Evolutionary conservation across 2,888 invertebrate species (phyloP).

Genomic region (Cheilosia urbana): DNA sequence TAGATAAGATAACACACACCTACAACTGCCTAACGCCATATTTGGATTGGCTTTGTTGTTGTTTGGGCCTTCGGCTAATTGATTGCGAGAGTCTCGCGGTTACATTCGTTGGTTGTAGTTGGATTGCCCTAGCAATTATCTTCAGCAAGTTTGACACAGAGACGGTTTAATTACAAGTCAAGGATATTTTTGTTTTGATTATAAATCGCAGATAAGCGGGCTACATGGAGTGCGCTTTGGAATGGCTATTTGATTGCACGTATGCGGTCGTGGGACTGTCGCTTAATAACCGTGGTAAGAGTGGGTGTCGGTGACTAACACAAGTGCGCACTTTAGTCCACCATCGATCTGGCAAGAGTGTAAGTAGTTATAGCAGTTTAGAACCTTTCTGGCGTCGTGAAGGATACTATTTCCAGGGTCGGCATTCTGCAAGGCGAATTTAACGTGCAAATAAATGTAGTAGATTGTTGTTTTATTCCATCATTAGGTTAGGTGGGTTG

Average conservation of each 20-base stretch:
- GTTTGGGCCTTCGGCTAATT: not conserved
- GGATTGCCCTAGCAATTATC: not conserved
- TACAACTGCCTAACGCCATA: not conserved
- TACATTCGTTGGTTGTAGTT: slow-evolving; percentile 11
- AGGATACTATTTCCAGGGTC: too few species aligned
- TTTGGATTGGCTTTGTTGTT: not conserved
- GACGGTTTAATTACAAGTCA: not conserved
- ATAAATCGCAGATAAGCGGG: not conserved
- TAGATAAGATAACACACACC: slow-evolving; percentile 35
- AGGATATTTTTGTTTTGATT: slow-evolving; percentile 13
- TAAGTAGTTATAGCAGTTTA: too few species aligned
- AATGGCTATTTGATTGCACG: slow-evolving; percentile 18
- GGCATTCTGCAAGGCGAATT: too few species aligned
- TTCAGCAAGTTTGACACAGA: not conserved
- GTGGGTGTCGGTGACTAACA: too few species aligned
- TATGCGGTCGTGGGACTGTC: slow-evolving; percentile 7
- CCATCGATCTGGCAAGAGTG: too few species aligned
- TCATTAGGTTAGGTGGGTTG: too few species aligned
- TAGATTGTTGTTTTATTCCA: too few species aligned
- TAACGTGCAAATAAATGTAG: too few species aligned
- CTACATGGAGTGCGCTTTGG: slow-evolving; percentile 19
- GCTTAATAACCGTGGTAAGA: slow-evolving; percentile 24
- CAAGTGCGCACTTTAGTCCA: too few species aligned
- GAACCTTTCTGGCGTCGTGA: too few species aligned
- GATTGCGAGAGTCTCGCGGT: slow-evolving; percentile 25